Conservation (phyloP, 2,888 invertebrate genomes). For the Tenthredo mesomela region DNA sequence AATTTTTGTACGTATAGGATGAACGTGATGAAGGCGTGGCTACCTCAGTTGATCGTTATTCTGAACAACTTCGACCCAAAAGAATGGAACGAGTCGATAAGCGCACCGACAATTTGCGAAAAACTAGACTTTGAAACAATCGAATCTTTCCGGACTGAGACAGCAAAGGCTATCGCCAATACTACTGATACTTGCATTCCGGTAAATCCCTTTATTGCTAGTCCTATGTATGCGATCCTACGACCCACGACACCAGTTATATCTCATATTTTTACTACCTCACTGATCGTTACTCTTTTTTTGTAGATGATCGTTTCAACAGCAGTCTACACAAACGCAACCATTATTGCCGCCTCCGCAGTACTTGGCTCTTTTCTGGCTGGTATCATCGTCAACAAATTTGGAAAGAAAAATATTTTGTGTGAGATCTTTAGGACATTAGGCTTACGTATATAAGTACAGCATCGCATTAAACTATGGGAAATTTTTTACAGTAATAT, state of each 20-base stretch:
- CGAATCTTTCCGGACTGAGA: constrained; percentile 23
- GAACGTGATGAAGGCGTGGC: constrained; percentile 81
- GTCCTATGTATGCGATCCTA: neutral
- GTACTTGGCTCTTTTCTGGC: constrained; percentile 69
- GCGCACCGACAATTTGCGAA: constrained; percentile 77
- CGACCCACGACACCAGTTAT: neutral
- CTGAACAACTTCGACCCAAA: constrained; percentile 78
- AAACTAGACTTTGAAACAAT: constrained; percentile 68
- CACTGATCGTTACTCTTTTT: neutral
- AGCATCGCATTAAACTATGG: neutral
- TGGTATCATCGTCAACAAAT: constrained; percentile 59
- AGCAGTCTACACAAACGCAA: constrained; percentile 71
- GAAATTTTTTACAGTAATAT: constrained; percentile 32
- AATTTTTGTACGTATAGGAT: constrained; percentile 76
- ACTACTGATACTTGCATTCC: constrained; percentile 58
- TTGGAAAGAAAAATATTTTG: constrained; percentile 58
- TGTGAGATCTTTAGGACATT: constrained; percentile 61
- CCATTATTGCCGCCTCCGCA: constrained; percentile 71
- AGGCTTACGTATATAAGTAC: neutral
- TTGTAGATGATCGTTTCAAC: constrained; percentile 68
- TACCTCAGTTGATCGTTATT: constrained; percentile 81
- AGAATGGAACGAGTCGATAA: constrained; percentile 63
- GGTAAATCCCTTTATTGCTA: constrained; percentile 54
- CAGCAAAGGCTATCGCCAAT: constrained; percentile 54
- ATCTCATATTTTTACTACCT: neutral